A percentile compares a stretch with the other conserved stretches of the same genome.
Conservation (phyloP, 2,888 invertebrate genomes). For the Scotopteryx bipunctaria region DNA sequence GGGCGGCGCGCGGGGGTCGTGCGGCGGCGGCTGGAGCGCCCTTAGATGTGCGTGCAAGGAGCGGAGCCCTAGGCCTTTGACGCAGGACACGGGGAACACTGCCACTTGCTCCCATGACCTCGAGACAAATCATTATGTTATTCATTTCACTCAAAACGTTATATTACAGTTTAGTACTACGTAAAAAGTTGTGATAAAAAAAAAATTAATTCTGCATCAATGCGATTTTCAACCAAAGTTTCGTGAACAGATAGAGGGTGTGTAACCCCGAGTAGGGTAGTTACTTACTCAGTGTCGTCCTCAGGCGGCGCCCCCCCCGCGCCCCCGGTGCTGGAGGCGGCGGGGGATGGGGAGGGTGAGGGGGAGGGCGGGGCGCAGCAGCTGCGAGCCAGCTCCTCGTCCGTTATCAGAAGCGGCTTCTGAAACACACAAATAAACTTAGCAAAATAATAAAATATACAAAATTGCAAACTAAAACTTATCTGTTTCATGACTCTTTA, state of each 20-base stretch:
- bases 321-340: too few species aligned
- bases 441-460: neutral
- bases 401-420: conserved; percentile 69
- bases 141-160: too few species aligned
- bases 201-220: too few species aligned
- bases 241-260: too few species aligned
- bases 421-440: conserved; percentile 44
- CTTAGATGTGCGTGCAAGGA: conserved; percentile 93
- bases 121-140: too few species aligned
- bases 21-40: conserved; percentile 87
- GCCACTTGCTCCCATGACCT: conserved; percentile 66
- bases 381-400: conserved; percentile 64
- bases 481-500: too few species aligned
- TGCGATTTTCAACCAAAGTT: too few species aligned
- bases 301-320: neutral
- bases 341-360: too few species aligned
- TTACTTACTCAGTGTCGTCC: conserved; percentile 47
- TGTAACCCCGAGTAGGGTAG: too few species aligned
- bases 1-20: conserved; percentile 64
- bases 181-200: too few species aligned
- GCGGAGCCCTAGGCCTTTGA: conserved; percentile 92
- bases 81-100: conserved; percentile 95
- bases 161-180: too few species aligned
- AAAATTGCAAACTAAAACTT: too few species aligned
- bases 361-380: conserved; percentile 62